Base-by-base conservation (phyloP, 2,113 vertebrate genomes). In the Heterocephalus glaber region DNA sequence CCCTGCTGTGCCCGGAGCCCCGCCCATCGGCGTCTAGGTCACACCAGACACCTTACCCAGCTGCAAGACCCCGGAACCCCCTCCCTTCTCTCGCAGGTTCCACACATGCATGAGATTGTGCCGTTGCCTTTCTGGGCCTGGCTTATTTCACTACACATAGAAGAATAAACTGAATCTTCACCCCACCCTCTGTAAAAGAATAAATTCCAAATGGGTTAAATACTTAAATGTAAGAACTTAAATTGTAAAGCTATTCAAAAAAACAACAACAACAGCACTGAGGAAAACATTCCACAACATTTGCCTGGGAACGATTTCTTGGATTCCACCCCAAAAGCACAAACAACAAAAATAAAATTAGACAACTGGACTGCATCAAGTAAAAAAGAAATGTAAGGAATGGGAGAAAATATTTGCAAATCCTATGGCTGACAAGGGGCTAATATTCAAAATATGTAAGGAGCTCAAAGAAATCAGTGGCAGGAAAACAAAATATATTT, bases 21-120 rank as follows among this genome's bases (percentile, higher is more conserved):
- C 10, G 16, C 35, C 35, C 0, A 49, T 9, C 47, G 5, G 9
- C 5, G 47, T 41, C 9, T 38, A 24, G 24, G 19, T 72, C n/a
- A 41, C 20, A 41, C 1, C n/a, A 35, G n/a, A 70, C 38, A 44
- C 61, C 0, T 38, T 1, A 19, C 3, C 26, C 47, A 35, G 2
- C 35, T n/a, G n/a, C n/a, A n/a, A 41, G 2, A 65, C n/a, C 41
- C 26, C 4, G n/a, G n/a, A 41, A 7, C 16, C 54, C 20, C n/a
- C 79, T 41, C 19, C 44, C 35, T 77, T 30, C 8, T 26, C 12
- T 22, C 49, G 52, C 61, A 56, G 19, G 54, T 56, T 56, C 30
- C 9, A 79, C 83, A 17, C 13, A 44, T n/a, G 19, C 44, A 14
- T 28, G 60, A 93, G 63, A 35, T 17, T 26, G 35, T 47, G 2